These are phyloP conservation scores for Gymnocephalus cernua DNA, from an alignment of 2,113 vertebrate genomes.

Conservation along the genomic window DNA sequence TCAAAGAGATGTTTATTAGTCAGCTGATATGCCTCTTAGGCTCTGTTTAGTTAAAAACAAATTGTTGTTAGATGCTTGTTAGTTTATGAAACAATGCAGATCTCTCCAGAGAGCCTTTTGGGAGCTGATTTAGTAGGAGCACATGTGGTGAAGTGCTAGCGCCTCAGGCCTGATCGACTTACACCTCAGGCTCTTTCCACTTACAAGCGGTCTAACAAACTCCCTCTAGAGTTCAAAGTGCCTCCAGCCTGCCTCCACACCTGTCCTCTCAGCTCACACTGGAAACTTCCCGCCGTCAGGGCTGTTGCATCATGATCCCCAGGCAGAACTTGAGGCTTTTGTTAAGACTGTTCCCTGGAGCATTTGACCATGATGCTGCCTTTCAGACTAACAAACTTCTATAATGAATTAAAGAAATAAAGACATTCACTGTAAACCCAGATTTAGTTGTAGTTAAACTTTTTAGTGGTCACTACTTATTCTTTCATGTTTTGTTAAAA, in stretches of 20 bases:
- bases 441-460: too few relatives aligned
- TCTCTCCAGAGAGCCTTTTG: constrained; percentile 35
- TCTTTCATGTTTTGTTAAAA: too few relatives aligned
- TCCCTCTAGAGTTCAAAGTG: constrained; percentile 44
- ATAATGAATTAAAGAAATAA: neutral
- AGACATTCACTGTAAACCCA: neutral
- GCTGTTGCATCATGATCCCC: constrained; percentile 58
- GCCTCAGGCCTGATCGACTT: constrained; percentile 40
- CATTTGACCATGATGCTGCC: neutral
- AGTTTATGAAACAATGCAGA: constrained; percentile 46
- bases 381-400: constrained; percentile 12
- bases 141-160: constrained; percentile 28
- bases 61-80: constrained; percentile 55
- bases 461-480: too few relatives aligned
- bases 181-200: constrained; percentile 21
- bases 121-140: constrained; percentile 44
- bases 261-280: neutral
- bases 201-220: constrained; percentile 34
- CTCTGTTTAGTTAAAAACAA: constrained; percentile 71
- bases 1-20: constrained; percentile 50
- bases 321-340: neutral
- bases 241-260: constrained; percentile 8
- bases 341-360: neutral
- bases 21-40: constrained; percentile 50
- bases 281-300: constrained; percentile 25